These are phyloP conservation scores for Tragelaphus scriptus DNA, from an alignment of 2,113 vertebrate genomes.

Conservation along the genomic window DNA sequence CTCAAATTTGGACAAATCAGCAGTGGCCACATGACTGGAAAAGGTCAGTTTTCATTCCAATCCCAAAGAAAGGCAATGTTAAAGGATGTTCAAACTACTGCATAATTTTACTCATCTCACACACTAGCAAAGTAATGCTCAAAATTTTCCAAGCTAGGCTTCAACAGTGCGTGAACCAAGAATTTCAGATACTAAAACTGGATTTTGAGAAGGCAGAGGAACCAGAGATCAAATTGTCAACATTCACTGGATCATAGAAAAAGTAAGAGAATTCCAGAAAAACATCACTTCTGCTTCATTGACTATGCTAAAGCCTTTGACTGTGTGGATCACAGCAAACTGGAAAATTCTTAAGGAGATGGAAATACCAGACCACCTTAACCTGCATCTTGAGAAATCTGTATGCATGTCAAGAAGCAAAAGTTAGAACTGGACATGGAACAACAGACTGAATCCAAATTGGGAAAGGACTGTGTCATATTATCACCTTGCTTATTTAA, in stretches of 20 bases:
- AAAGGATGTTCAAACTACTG: background rate
- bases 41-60: background rate
- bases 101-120: background rate
- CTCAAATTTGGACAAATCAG: background rate
- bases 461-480: background rate
- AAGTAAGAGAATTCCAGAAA: background rate
- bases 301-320: background rate
- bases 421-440: background rate
- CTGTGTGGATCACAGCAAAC: background rate
- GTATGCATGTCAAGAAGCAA: background rate
- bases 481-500: background rate
- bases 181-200: background rate
- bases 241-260: background rate
- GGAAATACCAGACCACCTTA: background rate
- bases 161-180: background rate
- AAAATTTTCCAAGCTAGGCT: background rate
- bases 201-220: background rate
- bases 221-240: background rate
- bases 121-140: background rate
- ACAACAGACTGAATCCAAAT: background rate
- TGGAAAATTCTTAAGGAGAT: background rate
- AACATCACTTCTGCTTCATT: background rate
- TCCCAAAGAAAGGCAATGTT: background rate
- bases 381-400: background rate
- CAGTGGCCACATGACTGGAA: background rate